Evolutionary conservation across 1,140 invertebrate genomes (phyloP).

Genomic region (Drosophila cardini): DNA sequence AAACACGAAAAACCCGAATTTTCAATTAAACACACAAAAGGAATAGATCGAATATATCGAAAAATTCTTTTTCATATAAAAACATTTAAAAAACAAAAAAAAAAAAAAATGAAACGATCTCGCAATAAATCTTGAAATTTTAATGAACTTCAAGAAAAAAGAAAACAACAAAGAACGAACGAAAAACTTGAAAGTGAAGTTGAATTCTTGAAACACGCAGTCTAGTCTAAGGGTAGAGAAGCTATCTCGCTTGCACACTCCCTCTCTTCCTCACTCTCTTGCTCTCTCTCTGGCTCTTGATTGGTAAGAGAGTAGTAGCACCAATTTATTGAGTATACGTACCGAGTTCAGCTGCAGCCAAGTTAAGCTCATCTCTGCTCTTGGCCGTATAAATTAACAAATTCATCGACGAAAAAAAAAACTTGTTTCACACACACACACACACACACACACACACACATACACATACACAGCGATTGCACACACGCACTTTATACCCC

Average conservation of each 20-base stretch:
- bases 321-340: slow-evolving; percentile 72
- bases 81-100: too few relatives aligned
- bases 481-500: slow-evolving; percentile 53
- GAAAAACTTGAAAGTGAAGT: slow-evolving; percentile 72
- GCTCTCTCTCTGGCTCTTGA: neutral
- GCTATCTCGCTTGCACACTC: slow-evolving; percentile 24
- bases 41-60: slow-evolving; percentile 55
- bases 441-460: slow-evolving; percentile 58
- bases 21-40: slow-evolving; percentile 76
- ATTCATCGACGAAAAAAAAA: slow-evolving; percentile 52
- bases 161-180: neutral
- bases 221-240: slow-evolving; percentile 30
- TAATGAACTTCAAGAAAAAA: slow-evolving; percentile 46
- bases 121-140: slow-evolving; percentile 70
- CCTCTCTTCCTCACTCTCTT: neutral
- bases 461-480: slow-evolving; percentile 2
- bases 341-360: slow-evolving; percentile 48
- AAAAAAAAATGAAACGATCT: slow-evolving; percentile 28
- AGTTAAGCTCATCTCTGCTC: slow-evolving; percentile 64
- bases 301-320: slow-evolving; percentile 24
- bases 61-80: slow-evolving; percentile 55
- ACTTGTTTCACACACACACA: slow-evolving; percentile 56
- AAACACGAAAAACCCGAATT: slow-evolving; percentile 82
- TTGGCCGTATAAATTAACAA: slow-evolving; percentile 79
- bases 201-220: slow-evolving; percentile 76